These are phyloP conservation scores for Lepetodrilus schrolli DNA, from an alignment of 2,888 invertebrate genomes.

Conservation along the genomic window DNA sequence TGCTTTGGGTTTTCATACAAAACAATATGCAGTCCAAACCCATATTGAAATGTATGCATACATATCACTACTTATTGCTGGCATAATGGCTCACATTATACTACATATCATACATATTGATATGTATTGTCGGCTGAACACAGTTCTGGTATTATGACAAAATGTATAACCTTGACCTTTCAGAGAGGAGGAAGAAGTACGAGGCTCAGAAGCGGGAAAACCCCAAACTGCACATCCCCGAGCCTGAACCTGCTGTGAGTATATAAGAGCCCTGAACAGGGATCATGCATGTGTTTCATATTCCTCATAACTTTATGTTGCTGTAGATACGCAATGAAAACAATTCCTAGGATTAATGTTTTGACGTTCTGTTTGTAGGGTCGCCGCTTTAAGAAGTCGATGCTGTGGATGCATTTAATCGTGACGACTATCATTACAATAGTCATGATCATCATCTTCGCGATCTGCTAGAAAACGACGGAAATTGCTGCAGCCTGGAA, in stretches of 20 bases:
- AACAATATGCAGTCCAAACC: too few relatives aligned
- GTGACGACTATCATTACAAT: conserved; percentile 64
- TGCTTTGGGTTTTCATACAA: too few relatives aligned
- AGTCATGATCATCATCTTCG: conserved; percentile 65
- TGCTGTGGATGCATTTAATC: conserved; percentile 64
- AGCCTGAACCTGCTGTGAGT: conserved; percentile 69
- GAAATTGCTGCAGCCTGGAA: too few relatives aligned
- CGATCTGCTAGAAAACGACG: conserved; percentile 49
- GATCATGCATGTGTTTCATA: background rate
- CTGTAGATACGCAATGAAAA: too few relatives aligned
- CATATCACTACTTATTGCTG: background rate
- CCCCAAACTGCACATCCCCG: conserved; percentile 65
- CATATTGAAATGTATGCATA: too few relatives aligned
- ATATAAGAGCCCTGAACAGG: background rate
- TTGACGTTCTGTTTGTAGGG: conserved; percentile 52
- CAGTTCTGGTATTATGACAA: background rate
- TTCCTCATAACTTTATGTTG: too few relatives aligned
- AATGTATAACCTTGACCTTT: conserved; percentile 30
- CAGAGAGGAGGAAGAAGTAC: conserved; percentile 68
- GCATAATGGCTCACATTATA: background rate
- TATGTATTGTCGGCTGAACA: too few relatives aligned
- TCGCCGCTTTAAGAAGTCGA: conserved; percentile 65
- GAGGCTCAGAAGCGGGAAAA: conserved; percentile 66
- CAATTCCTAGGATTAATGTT: too few relatives aligned
- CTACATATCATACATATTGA: too few relatives aligned